Conservation (phyloP, 1,140 invertebrate genomes). For the Drosophila pallidifrons region DNA sequence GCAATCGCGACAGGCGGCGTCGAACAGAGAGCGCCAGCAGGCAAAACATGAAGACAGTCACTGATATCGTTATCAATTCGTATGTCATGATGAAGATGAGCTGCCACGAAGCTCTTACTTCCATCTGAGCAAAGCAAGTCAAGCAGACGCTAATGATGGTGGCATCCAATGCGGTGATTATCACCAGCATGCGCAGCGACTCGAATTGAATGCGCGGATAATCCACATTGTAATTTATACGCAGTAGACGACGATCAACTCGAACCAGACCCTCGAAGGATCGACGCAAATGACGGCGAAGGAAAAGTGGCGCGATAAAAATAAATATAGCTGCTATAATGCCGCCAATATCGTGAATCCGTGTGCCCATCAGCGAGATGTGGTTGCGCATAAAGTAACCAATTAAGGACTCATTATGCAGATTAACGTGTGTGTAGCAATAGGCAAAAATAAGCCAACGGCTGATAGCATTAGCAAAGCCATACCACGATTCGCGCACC, state of each 20-base stretch:
- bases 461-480: constrained; percentile 59
- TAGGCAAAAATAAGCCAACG: constrained; percentile 62
- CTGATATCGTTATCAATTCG: constrained; percentile 50
- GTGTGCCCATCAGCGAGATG: constrained; percentile 54
- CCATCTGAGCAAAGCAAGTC: constrained; percentile 52
- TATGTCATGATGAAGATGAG: constrained; percentile 48
- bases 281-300: constrained; percentile 43
- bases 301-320: constrained; percentile 55
- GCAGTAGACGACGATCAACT: constrained; percentile 30
- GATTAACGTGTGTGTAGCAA: constrained; percentile 47
- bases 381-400: constrained; percentile 66
- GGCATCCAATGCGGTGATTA: constrained; percentile 1
- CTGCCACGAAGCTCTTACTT: constrained; percentile 51
- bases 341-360: constrained; percentile 49
- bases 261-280: constrained; percentile 28
- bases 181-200: constrained; percentile 5
- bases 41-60: constrained; percentile 60
- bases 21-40: constrained; percentile 51
- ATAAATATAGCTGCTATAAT: constrained; percentile 46
- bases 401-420: constrained; percentile 56
- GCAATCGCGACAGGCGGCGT: constrained; percentile 32
- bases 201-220: constrained; percentile 29
- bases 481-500: constrained; percentile 54
- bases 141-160: constrained; percentile 41
- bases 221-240: constrained; percentile 23